A percentile compares a stretch with the other conserved stretches of the same genome.
These are phyloP conservation scores for Euclidia mi DNA, from an alignment of 2,888 invertebrate genomes.

Conservation along the genomic window DNA sequence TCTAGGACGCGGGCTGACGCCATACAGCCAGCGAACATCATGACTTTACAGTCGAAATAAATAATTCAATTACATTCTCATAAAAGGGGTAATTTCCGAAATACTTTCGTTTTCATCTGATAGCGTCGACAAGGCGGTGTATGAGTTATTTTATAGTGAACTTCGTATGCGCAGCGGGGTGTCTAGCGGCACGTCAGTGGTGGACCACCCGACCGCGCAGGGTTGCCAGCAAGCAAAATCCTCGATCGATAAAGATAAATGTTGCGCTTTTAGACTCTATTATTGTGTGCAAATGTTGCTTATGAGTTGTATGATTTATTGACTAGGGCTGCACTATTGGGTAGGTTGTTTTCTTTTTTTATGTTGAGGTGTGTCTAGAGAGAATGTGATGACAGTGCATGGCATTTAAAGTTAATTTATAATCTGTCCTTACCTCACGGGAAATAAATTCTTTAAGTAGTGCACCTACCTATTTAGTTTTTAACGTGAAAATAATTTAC, in stretches of 20 bases:
- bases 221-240: slow-evolving; percentile 57
- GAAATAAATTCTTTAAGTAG: no score
- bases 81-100: slow-evolving; percentile 30
- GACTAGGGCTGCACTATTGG: not conserved
- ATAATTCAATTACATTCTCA: slow-evolving; percentile 22
- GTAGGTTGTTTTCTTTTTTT: not conserved
- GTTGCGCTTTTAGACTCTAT: slow-evolving; percentile 26
- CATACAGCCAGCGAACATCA: no score
- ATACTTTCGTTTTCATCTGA: slow-evolving; percentile 40
- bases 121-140: slow-evolving; percentile 28
- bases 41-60: slow-evolving; percentile 3
- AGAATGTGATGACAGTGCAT: not conserved
- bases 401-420: no score
- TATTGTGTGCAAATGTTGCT: slow-evolving; percentile 19
- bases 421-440: no score
- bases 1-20: not conserved
- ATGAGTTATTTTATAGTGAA: slow-evolving; percentile 41
- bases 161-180: slow-evolving; percentile 75
- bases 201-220: slow-evolving; percentile 76
- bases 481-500: no score
- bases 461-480: no score
- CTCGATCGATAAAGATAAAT: slow-evolving; percentile 9
- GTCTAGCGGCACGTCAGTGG: slow-evolving; percentile 64
- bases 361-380: no score
- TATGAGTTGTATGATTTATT: not conserved